phyloP scores from a whole-genome alignment of 2,888 invertebrate genomes.

The Carabus problematicus region DNA sequence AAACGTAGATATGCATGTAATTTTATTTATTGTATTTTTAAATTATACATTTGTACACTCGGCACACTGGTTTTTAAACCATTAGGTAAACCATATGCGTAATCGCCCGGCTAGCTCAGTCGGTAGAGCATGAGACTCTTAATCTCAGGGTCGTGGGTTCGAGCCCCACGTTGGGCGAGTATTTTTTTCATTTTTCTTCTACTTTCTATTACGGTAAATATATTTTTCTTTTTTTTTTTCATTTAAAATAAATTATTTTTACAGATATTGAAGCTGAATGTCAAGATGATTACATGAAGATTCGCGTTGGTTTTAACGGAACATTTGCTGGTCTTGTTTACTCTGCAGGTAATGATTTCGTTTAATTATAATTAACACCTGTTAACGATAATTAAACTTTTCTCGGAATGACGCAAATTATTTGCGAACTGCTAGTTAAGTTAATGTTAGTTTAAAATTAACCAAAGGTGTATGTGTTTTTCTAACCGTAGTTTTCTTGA shows the following conservation, averaged over 20 bases:
- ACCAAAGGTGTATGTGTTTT: no score
- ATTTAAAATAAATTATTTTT: slow-evolving; percentile 50
- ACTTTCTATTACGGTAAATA: not conserved
- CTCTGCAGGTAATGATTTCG: slow-evolving; percentile 72
- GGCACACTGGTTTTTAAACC: no score
- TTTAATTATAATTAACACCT: not conserved
- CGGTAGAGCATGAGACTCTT: slow-evolving; percentile 65
- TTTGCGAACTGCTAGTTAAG: no score
- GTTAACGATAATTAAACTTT: no score
- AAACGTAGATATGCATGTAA: not conserved
- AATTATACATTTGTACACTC: not conserved
- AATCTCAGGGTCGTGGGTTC: slow-evolving; percentile 72
- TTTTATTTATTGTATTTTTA: not conserved
- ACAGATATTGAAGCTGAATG: slow-evolving; percentile 94
- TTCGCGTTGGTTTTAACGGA: slow-evolving; percentile 90
- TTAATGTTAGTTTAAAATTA: no score
- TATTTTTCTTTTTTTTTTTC: slow-evolving; percentile 3
- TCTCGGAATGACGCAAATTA: no score
- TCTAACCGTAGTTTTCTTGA: no score
- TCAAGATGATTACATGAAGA: slow-evolving; percentile 96
- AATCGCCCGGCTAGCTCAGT: slow-evolving; percentile 54
- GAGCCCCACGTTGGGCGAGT: slow-evolving; percentile 69
- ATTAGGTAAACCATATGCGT: no score
- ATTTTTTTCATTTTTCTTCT: slow-evolving; percentile 48
- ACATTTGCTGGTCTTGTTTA: slow-evolving; percentile 88